Percentiles rank a stretch among this genome's conserved stretches.
Evolutionary conservation across 2,888 invertebrate genomes (phyloP).

Genomic region (Proisotoma minuta): DNA sequence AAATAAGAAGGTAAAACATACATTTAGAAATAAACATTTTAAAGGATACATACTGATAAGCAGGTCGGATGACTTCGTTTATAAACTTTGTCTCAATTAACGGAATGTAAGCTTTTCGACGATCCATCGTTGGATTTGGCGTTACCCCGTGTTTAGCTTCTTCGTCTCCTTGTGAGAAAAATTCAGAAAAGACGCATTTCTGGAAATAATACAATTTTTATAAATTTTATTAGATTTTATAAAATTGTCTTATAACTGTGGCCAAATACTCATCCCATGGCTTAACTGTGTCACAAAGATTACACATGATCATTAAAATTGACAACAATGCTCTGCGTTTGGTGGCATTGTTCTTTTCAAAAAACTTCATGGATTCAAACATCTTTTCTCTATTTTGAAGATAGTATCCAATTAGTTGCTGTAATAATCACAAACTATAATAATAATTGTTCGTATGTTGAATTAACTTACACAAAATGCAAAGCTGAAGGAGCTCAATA

Average conservation of each 20-base stretch:
- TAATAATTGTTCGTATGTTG: too few relatives aligned
- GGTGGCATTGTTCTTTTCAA: constrained; percentile 7
- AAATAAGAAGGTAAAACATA: constrained; percentile 1
- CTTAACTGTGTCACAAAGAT: constrained; percentile 24
- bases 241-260: background rate
- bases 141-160: constrained; percentile 21
- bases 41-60: constrained; percentile 17
- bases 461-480: constrained; percentile 24
- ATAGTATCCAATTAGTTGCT: background rate
- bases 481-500: constrained; percentile 23
- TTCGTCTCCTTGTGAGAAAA: constrained; percentile 29
- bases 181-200: constrained; percentile 29
- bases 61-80: constrained; percentile 22
- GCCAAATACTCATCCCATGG: constrained; percentile 25
- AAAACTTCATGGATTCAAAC: constrained; percentile 5
- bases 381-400: background rate
- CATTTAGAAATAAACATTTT: background rate
- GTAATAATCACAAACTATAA: background rate
- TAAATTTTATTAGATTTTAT: too few relatives aligned
- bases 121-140: constrained; percentile 28
- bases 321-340: constrained; percentile 18
- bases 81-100: constrained; percentile 24
- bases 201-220: too few relatives aligned
- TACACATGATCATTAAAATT: constrained; percentile 21
- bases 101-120: constrained; percentile 23